These are phyloP conservation scores for Umimayanthus kanabou DNA, from an alignment of 92 coral and sea anemone genomes.

Conservation along the genomic window DNA sequence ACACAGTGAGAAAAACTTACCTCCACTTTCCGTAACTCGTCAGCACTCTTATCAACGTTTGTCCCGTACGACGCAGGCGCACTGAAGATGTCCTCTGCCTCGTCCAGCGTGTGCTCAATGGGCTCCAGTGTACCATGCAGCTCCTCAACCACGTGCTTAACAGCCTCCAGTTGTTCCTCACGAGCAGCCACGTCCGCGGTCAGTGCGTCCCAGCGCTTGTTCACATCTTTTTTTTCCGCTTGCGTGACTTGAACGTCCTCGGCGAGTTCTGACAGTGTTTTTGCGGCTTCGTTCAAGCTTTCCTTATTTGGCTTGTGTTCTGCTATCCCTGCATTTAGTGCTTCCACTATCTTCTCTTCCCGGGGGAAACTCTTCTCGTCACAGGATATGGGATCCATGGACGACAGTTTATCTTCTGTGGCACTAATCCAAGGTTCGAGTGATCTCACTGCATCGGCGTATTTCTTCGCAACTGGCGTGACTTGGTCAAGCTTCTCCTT, in stretches of 20 bases:
- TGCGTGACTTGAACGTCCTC: constrained; percentile 91
- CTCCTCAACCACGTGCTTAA: constrained; percentile 59
- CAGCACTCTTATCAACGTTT: constrained; percentile 64
- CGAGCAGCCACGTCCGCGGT: constrained; percentile 67
- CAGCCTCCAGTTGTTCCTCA: constrained; percentile 72
- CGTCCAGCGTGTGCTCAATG: constrained; percentile 75
- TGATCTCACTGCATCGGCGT: constrained; percentile 64
- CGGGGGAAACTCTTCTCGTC: constrained; percentile 81
- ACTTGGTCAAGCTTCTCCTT: constrained; percentile 77
- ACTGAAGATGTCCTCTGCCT: constrained; percentile 71
- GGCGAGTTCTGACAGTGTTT: constrained; percentile 67
- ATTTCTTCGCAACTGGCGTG: constrained; percentile 73
- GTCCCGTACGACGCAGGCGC: constrained; percentile 79
- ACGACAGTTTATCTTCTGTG: constrained; percentile 76
- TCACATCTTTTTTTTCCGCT: constrained; percentile 87
- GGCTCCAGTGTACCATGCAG: constrained; percentile 77
- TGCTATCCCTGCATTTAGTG: constrained; percentile 54
- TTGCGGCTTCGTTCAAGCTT: constrained; percentile 59
- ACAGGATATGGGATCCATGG: constrained; percentile 81
- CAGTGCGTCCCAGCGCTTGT: constrained; percentile 85
- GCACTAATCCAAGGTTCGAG: constrained; percentile 82
- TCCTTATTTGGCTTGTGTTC: constrained; percentile 73
- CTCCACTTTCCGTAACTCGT: constrained; percentile 78
- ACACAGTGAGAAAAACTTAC: constrained; percentile 31
- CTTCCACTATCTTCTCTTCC: constrained; percentile 68